Evolutionary conservation across 2,797 vertebrate genomes (phyloP), one percentile per base, ranked within the genome.

Genomic region (Mallotus villosus): DNA sequence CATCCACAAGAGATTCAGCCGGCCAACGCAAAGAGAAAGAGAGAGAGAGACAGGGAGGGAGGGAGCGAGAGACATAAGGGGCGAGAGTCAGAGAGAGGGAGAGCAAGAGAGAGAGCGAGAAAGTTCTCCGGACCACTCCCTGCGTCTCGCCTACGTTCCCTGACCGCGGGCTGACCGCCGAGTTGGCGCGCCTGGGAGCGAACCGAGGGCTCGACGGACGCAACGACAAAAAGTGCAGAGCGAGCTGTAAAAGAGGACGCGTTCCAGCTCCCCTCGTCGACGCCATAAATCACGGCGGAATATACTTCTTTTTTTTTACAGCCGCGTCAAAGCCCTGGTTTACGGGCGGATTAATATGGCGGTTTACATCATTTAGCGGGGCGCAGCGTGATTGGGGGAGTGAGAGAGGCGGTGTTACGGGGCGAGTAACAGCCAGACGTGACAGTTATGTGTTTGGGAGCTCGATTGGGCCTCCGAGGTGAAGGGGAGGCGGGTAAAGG

Each of bases 1-100:
- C 74, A 79, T 71, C 77, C 70, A 81, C 75, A 76, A 81, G 80
- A 81, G 82, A 76, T 83, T 82, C 79, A 34, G 75, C 76, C 85
- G 77, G 83, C 73, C 75, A 66, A 22, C 11, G 24, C 32, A 34
- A 6, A 34, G 7, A 34, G 32, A 34, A 34, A 16, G 16, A 22
- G n/a, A 46, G 34, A 24, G 8, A 60, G 24, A 46, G 2, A 46
- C 9, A 37, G 34, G 9, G 7, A 37, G 9, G 9, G 11, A 41
- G 41, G 11, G 41, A 46, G 41, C 11, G 37, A 41, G 37, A 1
- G 37, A 41, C 37, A 41, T 41, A 41, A 11, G 7, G 37, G 37
- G 37, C 9, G 2, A 22, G 63, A 5, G 66, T 16, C 14, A 25
- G 5, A 34, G 66, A 68, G 67, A 17, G 25, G 37, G 53, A 29